Percentiles rank a stretch among this genome's conserved stretches.
These are phyloP conservation scores for Tinamus guttatus DNA, from an alignment of 2,113 vertebrate species.

Conservation along the genomic window DNA sequence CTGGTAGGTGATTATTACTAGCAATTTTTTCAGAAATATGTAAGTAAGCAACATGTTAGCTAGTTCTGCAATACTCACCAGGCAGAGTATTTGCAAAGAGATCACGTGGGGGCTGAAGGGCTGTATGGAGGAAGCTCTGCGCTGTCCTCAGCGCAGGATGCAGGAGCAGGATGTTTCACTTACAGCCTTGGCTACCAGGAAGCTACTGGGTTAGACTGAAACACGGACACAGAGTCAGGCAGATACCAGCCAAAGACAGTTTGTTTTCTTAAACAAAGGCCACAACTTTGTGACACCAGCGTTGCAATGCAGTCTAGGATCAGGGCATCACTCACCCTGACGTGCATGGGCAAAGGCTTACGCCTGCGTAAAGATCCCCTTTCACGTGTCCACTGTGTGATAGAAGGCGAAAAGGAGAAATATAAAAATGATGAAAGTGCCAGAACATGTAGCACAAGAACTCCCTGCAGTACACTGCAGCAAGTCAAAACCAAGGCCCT, in stretches of 20 bases:
- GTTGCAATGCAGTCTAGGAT: too few species aligned
- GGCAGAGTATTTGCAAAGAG: background rate
- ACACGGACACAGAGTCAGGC: background rate
- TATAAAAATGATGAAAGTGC: background rate
- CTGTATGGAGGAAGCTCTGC: background rate
- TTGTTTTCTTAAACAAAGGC: background rate
- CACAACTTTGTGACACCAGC: too few species aligned
- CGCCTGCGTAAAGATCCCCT: background rate
- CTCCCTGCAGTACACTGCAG: background rate
- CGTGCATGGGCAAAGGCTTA: background rate
- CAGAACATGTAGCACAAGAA: background rate
- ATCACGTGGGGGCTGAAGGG: background rate
- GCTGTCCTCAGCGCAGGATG: background rate
- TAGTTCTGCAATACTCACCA: background rate
- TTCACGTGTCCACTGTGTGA: background rate
- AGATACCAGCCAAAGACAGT: background rate
- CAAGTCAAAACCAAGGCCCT: background rate
- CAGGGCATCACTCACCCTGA: background rate
- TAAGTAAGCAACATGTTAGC: constrained; percentile 12
- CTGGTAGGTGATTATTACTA: constrained; percentile 20
- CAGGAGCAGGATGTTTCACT: background rate
- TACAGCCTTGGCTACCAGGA: background rate
- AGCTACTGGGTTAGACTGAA: background rate
- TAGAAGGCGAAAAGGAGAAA: background rate
- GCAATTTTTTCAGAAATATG: background rate